Evolutionary conservation across 2,113 vertebrate species (phyloP).

Genomic region (Oxyura jamaicensis): DNA sequence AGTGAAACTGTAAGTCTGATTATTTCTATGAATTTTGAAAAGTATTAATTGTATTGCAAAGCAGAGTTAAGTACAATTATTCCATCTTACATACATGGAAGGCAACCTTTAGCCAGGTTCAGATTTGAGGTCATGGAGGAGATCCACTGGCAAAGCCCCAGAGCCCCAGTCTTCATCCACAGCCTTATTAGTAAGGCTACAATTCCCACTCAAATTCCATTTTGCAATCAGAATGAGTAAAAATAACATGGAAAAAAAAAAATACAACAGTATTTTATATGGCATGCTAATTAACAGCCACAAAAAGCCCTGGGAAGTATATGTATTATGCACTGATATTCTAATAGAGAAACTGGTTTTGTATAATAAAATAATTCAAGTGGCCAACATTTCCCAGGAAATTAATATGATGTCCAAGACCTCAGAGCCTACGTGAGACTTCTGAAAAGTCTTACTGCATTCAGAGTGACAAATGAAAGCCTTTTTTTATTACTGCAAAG

Average conservation of each 20-base stretch:
- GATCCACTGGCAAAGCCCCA: not conserved
- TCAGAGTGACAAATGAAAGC: not conserved
- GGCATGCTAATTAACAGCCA: not conserved
- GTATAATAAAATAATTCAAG: not conserved
- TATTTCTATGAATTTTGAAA: not conserved
- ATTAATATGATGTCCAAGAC: not conserved
- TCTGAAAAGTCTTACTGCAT: not conserved
- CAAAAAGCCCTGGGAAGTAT: rapidly evolving
- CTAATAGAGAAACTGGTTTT: not conserved
- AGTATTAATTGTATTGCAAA: not conserved
- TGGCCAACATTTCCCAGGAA: not conserved
- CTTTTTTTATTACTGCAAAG: slow-evolving; percentile 13
- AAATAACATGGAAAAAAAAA: not conserved
- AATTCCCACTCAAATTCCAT: not conserved
- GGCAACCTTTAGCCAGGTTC: not conserved
- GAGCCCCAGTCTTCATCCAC: not conserved
- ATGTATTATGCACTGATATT: not conserved
- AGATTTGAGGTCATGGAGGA: not conserved
- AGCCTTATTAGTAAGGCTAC: not conserved
- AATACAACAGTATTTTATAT: not conserved
- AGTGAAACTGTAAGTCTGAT: not conserved
- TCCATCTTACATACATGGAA: not conserved
- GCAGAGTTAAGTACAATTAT: not conserved
- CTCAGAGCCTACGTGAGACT: not conserved
- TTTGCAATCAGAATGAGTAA: not conserved